phyloP scores from a whole-genome alignment of 2,888 invertebrate species.

The Cremastobaeus sp. region DNA sequence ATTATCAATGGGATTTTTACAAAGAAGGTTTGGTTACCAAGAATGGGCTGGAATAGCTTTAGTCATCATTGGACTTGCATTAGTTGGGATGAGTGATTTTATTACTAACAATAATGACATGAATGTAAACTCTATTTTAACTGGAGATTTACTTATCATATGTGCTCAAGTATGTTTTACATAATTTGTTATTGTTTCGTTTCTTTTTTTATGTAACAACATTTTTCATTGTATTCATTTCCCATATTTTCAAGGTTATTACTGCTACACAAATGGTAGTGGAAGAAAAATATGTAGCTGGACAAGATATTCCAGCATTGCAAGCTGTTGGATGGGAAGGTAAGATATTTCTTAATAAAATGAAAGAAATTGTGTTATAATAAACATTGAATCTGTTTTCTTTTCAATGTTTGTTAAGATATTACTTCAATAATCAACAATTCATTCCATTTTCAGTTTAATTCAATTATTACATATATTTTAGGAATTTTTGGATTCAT shows the following conservation, averaged over 20 bases:
- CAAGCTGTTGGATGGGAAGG: slow-evolving; percentile 98
- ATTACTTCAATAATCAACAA: no score
- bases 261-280: slow-evolving; percentile 95
- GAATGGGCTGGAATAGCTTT: slow-evolving; percentile 89
- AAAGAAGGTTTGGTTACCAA: slow-evolving; percentile 82
- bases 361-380: no score
- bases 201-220: no score
- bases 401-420: no score
- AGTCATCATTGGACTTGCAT: slow-evolving; percentile 84
- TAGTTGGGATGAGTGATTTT: slow-evolving; percentile 88
- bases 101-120: slow-evolving; percentile 76
- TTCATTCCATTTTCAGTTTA: no score
- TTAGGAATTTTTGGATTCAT: slow-evolving; percentile 85
- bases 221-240: not conserved
- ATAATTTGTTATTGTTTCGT: no score
- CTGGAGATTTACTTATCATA: slow-evolving; percentile 88
- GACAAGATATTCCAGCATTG: slow-evolving; percentile 91
- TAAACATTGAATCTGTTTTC: no score
- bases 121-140: slow-evolving; percentile 86
- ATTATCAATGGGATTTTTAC: slow-evolving; percentile 89
- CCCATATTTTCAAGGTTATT: slow-evolving; percentile 88
- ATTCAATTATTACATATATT: slow-evolving; percentile 34
- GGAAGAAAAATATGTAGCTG: slow-evolving; percentile 93
- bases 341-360: slow-evolving; percentile 65
- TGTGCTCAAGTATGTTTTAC: slow-evolving; percentile 82